These are phyloP conservation scores for Enteromius paludinosus DNA, from an alignment of 2,797 vertebrate species.

Conservation along the genomic window DNA sequence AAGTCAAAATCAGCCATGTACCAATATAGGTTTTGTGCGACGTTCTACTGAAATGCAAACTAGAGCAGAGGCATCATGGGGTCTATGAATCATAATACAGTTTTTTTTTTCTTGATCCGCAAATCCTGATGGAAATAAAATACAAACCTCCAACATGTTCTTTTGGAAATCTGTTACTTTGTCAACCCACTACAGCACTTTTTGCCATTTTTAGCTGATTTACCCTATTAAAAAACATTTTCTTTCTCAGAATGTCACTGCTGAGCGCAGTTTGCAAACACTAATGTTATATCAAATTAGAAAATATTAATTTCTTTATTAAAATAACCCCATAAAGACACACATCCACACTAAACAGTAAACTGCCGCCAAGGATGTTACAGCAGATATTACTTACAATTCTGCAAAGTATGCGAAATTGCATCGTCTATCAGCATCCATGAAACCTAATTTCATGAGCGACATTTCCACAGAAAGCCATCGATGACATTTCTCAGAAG, in stretches of 20 bases:
- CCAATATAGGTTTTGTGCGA: background rate
- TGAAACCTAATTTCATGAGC: slow-evolving; percentile 39
- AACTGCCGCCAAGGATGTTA: background rate
- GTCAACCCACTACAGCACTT: background rate
- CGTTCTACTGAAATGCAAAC: background rate
- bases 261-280: background rate
- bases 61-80: background rate
- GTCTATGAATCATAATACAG: background rate
- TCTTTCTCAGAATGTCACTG: background rate
- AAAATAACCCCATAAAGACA: slow-evolving; percentile 8
- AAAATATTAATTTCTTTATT: background rate
- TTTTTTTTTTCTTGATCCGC: background rate
- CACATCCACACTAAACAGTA: background rate
- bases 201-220: background rate
- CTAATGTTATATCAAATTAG: background rate
- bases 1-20: background rate
- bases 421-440: slow-evolving; percentile 20
- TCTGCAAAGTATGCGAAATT: slow-evolving; percentile 17
- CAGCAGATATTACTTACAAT: slow-evolving; percentile 26
- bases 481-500: slow-evolving; percentile 17
- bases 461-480: slow-evolving; percentile 39
- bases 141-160: background rate
- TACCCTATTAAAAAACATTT: background rate
- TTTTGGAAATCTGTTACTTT: background rate
- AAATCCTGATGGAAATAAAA: background rate